Conservation (phyloP, 2,888 invertebrate species). For the Zaprionus bogoriensis region DNA sequence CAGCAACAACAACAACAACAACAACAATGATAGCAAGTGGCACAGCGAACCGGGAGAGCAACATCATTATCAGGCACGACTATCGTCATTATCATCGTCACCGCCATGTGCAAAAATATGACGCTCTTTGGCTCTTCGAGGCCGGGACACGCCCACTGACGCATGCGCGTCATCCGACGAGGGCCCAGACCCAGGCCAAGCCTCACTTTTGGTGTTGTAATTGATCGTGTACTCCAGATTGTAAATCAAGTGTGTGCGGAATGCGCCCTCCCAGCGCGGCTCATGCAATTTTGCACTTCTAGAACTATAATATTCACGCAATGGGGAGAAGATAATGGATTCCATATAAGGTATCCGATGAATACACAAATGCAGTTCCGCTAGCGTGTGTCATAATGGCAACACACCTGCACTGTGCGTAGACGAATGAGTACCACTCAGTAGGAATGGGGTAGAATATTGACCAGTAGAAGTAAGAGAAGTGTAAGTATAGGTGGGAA, state of each 20-base stretch:
- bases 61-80: constrained; percentile 27
- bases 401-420: too few species aligned
- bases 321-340: not conserved
- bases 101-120: constrained; percentile 41
- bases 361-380: not conserved
- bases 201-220: constrained; percentile 32
- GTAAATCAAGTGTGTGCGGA: constrained; percentile 33
- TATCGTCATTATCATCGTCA: constrained; percentile 35
- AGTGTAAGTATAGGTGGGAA: too few species aligned
- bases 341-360: too few species aligned
- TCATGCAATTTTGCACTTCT: constrained; percentile 7
- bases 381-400: too few species aligned
- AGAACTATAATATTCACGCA: constrained; percentile 1
- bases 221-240: constrained; percentile 49
- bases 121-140: not conserved
- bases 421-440: too few species aligned
- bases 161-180: constrained; percentile 30
- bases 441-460: too few species aligned
- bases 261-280: constrained; percentile 30
- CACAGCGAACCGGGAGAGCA: constrained; percentile 17
- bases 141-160: constrained; percentile 38
- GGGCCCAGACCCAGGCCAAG: constrained; percentile 23
- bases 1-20: constrained; percentile 16
- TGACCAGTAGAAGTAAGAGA: too few species aligned
- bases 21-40: not conserved